Conservation (phyloP, 2,888 invertebrate genomes). For the Drosophila phalerata region DNA sequence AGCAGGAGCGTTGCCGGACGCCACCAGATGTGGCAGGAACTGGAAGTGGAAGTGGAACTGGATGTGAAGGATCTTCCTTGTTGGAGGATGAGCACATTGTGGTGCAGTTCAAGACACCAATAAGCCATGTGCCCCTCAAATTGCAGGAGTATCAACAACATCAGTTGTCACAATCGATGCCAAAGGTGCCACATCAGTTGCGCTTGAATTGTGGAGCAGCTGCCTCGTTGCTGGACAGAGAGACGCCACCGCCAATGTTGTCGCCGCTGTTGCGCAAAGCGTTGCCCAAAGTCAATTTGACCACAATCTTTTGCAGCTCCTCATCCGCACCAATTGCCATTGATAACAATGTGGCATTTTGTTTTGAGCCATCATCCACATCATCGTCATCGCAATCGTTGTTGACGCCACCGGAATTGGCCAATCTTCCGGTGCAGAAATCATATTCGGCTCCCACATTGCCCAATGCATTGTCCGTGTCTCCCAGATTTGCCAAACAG, state of each 20-base stretch:
- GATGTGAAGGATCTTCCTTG: conserved; percentile 7
- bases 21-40: conserved; percentile 47
- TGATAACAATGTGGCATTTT: conserved; percentile 58
- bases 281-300: conserved; percentile 84
- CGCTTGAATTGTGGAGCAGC: conserved; percentile 58
- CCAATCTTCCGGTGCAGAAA: conserved; percentile 83
- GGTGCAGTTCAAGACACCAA: conserved; percentile 82
- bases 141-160: conserved; percentile 48
- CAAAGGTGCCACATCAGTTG: conserved; percentile 44
- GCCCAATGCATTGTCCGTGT: conserved; percentile 84
- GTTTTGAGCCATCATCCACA: conserved; percentile 51
- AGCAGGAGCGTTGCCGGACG: conserved; percentile 57
- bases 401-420: conserved; percentile 57
- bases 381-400: conserved; percentile 50
- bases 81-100: conserved; percentile 44
- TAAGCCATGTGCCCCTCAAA: conserved; percentile 62
- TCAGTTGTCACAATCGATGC: conserved; percentile 11
- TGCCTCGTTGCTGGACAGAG: conserved; percentile 37
- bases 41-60: conserved; percentile 22
- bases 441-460: conserved; percentile 85
- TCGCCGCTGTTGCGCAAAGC: conserved; percentile 74
- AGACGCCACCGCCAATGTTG: conserved; percentile 61
- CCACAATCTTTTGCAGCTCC: conserved; percentile 82
- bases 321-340: conserved; percentile 67
- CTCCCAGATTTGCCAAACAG: conserved; percentile 85